Conservation (phyloP, 64 coral and sea anemone genomes). For the Montipora sp. region DNA sequence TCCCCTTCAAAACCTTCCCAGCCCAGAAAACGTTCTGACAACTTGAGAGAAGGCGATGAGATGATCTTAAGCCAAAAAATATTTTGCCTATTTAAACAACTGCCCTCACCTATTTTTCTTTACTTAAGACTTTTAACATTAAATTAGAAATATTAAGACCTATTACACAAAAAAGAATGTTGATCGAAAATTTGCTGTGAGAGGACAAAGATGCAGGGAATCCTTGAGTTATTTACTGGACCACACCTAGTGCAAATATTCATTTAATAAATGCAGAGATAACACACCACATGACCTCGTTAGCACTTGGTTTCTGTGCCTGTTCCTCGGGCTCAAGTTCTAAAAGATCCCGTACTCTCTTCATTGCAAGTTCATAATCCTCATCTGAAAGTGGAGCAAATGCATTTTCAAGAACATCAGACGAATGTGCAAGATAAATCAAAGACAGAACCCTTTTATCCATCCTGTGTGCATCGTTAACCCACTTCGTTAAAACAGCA, state of each 20-base stretch:
- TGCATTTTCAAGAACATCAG: constrained; percentile 99
- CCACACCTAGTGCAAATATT: constrained; percentile 4
- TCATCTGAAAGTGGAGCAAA: constrained; percentile 95
- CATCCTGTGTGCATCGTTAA: constrained; percentile 92
- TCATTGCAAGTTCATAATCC: constrained; percentile 99
- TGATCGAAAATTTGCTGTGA: neutral
- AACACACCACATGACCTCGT: constrained; percentile 98
- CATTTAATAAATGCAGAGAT: constrained; percentile 98
- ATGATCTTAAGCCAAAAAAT: too few relatives aligned
- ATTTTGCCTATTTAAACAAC: too few relatives aligned
- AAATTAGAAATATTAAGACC: too few relatives aligned
- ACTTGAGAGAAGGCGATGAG: too few relatives aligned
- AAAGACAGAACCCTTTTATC: constrained; percentile 85
- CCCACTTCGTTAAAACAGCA: constrained; percentile 92
- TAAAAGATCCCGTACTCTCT: constrained; percentile 91
- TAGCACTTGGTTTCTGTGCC: constrained; percentile 84
- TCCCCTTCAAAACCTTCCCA: too few relatives aligned
- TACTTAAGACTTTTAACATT: too few relatives aligned
- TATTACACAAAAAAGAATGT: neutral
- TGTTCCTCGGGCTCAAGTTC: constrained; percentile 95
- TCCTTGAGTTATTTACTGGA: constrained; percentile 2
- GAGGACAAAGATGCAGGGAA: neutral
- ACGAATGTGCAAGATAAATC: constrained; percentile 98
- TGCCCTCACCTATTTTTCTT: too few relatives aligned
- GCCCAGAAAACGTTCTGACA: too few relatives aligned